Evolutionary conservation across 2,888 invertebrate genomes (phyloP).

Genomic region (Volucella zonaria): DNA sequence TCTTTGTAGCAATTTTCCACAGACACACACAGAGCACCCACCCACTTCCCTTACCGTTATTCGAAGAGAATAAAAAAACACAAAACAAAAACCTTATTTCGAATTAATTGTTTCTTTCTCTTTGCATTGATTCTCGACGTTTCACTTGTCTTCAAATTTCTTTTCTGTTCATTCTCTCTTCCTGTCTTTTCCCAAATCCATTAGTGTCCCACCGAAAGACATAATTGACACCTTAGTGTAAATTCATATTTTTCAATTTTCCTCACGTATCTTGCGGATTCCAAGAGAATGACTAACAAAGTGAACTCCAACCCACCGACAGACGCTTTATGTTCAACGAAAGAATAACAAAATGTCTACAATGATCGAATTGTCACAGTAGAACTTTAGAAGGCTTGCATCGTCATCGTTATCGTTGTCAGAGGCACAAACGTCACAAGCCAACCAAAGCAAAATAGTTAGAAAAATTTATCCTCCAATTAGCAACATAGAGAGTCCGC

Average conservation of each 20-base stretch:
- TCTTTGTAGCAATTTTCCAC: too few species aligned
- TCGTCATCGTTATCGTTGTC: slow-evolving; percentile 18
- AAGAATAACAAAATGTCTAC: slow-evolving; percentile 21
- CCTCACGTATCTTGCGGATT: slow-evolving; percentile 61
- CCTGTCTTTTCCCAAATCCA: background rate
- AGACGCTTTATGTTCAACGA: background rate
- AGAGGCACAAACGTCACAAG: slow-evolving; percentile 24
- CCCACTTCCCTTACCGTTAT: slow-evolving; percentile 5
- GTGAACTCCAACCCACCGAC: slow-evolving; percentile 12
- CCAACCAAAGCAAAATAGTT: slow-evolving; percentile 22
- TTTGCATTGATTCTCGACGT: slow-evolving; percentile 13
- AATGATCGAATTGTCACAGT: slow-evolving; percentile 43
- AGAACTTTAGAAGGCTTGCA: slow-evolving; percentile 13
- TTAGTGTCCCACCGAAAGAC: slow-evolving; percentile 68
- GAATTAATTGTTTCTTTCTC: slow-evolving; percentile 54
- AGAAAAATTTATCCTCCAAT: slow-evolving; percentile 72
- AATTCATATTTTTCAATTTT: slow-evolving; percentile 69
- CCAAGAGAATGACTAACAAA: slow-evolving; percentile 48
- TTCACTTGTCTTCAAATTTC: slow-evolving; percentile 15
- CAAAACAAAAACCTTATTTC: slow-evolving; percentile 24
- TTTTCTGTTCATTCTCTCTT: too few species aligned
- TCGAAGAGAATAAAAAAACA: slow-evolving; percentile 23
- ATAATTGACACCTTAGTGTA: slow-evolving; percentile 72
- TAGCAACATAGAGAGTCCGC: slow-evolving; percentile 64
- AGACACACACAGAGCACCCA: too few species aligned